These are phyloP conservation scores for Tor tambroides DNA, from an alignment of 2,113 vertebrate species.

Conservation along the genomic window DNA sequence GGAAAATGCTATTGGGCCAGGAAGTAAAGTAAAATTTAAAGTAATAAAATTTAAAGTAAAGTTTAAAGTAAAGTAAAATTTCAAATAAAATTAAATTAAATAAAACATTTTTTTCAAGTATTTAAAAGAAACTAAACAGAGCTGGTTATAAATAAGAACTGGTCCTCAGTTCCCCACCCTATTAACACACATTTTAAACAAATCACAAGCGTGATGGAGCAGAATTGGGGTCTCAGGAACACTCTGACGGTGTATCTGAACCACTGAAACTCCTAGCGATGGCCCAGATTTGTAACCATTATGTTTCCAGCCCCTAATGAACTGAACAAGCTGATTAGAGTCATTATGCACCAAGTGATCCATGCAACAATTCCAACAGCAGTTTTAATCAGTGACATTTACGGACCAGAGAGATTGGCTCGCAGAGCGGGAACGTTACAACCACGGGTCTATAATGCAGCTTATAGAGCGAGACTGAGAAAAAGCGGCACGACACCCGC, in stretches of 20 bases:
- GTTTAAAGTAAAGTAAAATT: too few species aligned
- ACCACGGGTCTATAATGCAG: background rate
- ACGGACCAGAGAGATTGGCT: slow-evolving; percentile 19
- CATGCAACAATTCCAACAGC: slow-evolving; percentile 6
- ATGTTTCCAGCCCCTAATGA: slow-evolving; percentile 28
- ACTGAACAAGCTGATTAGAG: slow-evolving; percentile 30
- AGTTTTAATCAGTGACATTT: slow-evolving; percentile 39
- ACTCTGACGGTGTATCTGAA: background rate
- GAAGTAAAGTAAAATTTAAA: too few species aligned
- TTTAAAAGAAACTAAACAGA: background rate
- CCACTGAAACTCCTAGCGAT: background rate
- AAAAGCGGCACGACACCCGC: background rate
- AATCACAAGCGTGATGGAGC: background rate
- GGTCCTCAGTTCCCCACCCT: background rate
- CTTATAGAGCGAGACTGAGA: background rate
- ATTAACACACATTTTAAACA: slow-evolving; percentile 10
- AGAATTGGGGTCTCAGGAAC: background rate
- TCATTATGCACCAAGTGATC: slow-evolving; percentile 42
- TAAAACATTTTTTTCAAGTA: too few species aligned
- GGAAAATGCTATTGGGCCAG: background rate
- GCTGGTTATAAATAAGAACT: background rate
- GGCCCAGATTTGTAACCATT: slow-evolving; percentile 22
- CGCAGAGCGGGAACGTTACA: background rate
- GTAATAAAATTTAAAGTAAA: too few species aligned
- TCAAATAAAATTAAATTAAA: too few species aligned